Evolutionary conservation across 1,140 invertebrate genomes (phyloP).

Genomic region (Euwallacea fornicatus): DNA sequence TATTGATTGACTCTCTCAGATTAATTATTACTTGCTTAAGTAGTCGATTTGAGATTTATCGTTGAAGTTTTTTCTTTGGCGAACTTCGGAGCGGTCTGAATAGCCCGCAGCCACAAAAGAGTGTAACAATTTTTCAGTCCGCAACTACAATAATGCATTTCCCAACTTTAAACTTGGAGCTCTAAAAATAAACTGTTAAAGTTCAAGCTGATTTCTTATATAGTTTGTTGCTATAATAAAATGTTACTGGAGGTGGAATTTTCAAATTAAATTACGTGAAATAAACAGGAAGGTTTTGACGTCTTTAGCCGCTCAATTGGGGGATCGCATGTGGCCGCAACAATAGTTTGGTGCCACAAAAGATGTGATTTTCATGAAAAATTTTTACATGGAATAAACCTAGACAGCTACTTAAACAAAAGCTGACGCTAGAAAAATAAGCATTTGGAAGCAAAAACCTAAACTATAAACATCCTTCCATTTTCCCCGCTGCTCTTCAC

Average conservation of each 20-base stretch:
- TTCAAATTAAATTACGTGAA: constrained; percentile 10
- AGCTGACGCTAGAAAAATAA: too few relatives aligned
- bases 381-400: too few relatives aligned
- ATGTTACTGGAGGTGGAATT: not conserved
- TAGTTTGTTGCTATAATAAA: not conserved
- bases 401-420: too few relatives aligned
- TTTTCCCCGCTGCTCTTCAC: not conserved
- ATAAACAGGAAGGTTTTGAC: constrained; percentile 2
- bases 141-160: not conserved
- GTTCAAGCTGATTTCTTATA: too few relatives aligned
- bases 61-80: not conserved
- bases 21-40: constrained; percentile 7
- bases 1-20: constrained; percentile 21
- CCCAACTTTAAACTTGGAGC: not conserved
- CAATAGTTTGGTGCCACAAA: not conserved
- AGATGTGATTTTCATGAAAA: too few relatives aligned
- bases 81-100: not conserved
- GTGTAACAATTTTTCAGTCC: not conserved
- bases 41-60: not conserved
- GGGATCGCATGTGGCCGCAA: not conserved
- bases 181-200: not conserved
- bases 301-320: constrained; percentile 2
- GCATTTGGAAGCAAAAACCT: too few relatives aligned
- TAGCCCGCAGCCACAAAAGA: not conserved
- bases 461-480: too few relatives aligned